These are phyloP conservation scores for Apamea sordens DNA, from an alignment of 2,888 invertebrate genomes.

Conservation along the genomic window DNA sequence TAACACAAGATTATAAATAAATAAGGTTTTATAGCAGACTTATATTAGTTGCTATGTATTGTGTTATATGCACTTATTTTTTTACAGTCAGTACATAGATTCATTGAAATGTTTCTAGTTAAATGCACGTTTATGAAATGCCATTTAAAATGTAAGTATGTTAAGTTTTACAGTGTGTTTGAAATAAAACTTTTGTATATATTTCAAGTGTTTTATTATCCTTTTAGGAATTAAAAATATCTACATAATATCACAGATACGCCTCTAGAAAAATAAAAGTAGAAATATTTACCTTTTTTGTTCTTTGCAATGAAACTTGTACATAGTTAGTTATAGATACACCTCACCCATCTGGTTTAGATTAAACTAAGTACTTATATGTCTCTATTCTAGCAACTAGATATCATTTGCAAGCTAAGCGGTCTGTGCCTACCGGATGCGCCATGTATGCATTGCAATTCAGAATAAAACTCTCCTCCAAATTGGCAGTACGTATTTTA, in stretches of 20 bases:
- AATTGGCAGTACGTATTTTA: too few relatives aligned
- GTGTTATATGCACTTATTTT: neutral
- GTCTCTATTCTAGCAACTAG: too few relatives aligned
- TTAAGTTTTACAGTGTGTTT: conserved; percentile 72
- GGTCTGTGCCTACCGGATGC: too few relatives aligned
- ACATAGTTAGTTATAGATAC: too few relatives aligned
- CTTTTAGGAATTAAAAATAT: conserved; percentile 51
- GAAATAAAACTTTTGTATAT: conserved; percentile 74
- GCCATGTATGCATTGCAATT: too few relatives aligned
- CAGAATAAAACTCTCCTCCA: too few relatives aligned
- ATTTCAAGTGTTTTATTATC: conserved; percentile 54
- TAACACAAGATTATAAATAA: neutral
- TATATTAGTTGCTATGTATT: conserved; percentile 12
- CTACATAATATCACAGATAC: conserved; percentile 69
- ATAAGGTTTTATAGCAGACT: neutral
- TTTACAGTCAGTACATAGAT: conserved; percentile 5
- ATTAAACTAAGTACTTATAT: too few relatives aligned
- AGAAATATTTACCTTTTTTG: neutral
- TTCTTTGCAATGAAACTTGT: neutral
- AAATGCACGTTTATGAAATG: conserved; percentile 52
- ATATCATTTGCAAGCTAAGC: too few relatives aligned
- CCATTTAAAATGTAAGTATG: conserved; percentile 62
- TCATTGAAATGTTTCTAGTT: conserved; percentile 22
- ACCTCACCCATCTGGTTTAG: too few relatives aligned
- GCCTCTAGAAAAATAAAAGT: conserved; percentile 9